These are phyloP conservation scores for Anodontia alba DNA, from an alignment of 2,888 invertebrate species.

Conservation along the genomic window DNA sequence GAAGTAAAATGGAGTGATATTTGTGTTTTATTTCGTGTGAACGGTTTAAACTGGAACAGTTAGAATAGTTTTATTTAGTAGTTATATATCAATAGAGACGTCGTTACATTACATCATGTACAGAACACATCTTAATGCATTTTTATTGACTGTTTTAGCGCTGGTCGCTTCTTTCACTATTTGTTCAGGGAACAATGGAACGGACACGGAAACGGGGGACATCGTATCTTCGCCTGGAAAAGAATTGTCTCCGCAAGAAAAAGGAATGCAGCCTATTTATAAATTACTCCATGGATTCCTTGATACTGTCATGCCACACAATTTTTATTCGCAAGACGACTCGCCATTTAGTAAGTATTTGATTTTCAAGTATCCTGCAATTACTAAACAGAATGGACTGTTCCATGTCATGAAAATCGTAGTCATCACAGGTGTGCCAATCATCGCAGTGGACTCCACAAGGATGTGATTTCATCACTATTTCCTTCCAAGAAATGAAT, in stretches of 20 bases:
- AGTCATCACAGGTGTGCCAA: conserved; percentile 12
- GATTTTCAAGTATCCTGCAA: not conserved
- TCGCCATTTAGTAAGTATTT: conserved; percentile 71
- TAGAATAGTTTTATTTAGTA: too few species aligned
- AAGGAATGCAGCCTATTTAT: conserved; percentile 74
- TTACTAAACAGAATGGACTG: not conserved
- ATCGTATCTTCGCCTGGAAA: not conserved
- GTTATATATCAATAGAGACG: not conserved
- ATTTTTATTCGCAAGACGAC: conserved; percentile 54
- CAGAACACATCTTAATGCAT: not conserved
- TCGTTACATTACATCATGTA: not conserved
- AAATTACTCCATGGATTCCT: conserved; percentile 75
- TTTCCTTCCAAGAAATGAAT: too few species aligned
- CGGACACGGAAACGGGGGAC: conserved; percentile 4
- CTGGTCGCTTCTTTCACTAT: conserved; percentile 1
- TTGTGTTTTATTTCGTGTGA: not conserved
- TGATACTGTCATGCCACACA: conserved; percentile 68
- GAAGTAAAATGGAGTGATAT: not conserved
- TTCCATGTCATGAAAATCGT: not conserved
- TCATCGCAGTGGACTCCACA: too few species aligned
- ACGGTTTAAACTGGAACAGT: too few species aligned
- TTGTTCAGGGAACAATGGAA: conserved; percentile 17
- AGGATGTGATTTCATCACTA: not conserved
- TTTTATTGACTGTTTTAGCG: conserved; percentile 8
- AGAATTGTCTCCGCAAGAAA: conserved; percentile 65